Evolutionary conservation across 2,888 invertebrate species (phyloP).

Genomic region (Lycaena phlaeas): DNA sequence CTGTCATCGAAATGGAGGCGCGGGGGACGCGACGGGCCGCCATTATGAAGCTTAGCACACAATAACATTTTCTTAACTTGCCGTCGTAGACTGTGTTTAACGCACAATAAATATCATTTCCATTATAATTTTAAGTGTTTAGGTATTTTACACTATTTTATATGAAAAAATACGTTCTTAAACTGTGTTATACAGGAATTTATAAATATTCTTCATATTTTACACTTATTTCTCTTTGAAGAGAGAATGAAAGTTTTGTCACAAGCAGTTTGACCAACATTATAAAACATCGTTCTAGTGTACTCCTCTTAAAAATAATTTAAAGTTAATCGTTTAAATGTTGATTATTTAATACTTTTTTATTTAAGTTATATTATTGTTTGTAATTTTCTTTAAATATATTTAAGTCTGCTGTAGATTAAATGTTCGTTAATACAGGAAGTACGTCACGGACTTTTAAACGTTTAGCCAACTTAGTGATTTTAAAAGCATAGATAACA

Average conservation of each 20-base stretch:
- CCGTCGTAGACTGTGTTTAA: neutral
- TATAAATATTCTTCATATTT: constrained; percentile 24
- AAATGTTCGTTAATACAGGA: neutral
- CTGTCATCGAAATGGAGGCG: constrained; percentile 77
- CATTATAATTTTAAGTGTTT: neutral
- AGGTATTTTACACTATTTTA: neutral
- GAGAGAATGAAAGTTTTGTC: constrained; percentile 54
- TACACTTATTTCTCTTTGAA: constrained; percentile 37
- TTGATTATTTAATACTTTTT: neutral
- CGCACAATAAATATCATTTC: neutral
- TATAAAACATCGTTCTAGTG: constrained; percentile 13
- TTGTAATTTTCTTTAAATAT: neutral
- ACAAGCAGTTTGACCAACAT: constrained; percentile 42
- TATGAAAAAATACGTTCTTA: constrained; percentile 14
- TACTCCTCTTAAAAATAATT: constrained; percentile 1
- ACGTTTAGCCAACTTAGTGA: neutral
- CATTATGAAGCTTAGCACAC: constrained; percentile 73
- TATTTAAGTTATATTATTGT: neutral
- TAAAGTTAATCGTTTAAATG: neutral
- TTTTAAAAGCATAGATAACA: too few relatives aligned
- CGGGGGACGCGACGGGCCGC: constrained; percentile 80
- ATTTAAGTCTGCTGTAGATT: neutral
- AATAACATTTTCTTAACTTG: constrained; percentile 54
- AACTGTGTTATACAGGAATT: constrained; percentile 7
- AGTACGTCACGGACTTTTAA: neutral